phyloP scores from a whole-genome alignment of 2,797 vertebrate genomes.

The Percopsis omiscomaycus region DNA sequence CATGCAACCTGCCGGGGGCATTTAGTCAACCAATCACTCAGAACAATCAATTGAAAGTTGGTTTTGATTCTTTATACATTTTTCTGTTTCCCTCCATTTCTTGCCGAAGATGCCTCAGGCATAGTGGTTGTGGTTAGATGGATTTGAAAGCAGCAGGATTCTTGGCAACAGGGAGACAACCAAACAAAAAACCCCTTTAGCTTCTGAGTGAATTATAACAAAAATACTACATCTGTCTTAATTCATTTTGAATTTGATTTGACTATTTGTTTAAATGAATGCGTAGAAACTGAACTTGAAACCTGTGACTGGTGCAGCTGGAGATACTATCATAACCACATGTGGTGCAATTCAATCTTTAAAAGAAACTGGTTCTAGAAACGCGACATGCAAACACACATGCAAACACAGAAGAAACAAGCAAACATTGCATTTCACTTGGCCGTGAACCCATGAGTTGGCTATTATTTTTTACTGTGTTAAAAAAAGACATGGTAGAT shows the following conservation, averaged over 20 bases:
- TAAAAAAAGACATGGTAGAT: not conserved
- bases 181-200: slow-evolving; percentile 14
- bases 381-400: not conserved
- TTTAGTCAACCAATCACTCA: no score
- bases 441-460: not conserved
- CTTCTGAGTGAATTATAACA: not conserved
- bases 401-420: not conserved
- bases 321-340: slow-evolving; percentile 40
- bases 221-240: no score
- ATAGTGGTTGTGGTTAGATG: not conserved
- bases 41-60: no score
- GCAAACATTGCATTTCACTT: no score
- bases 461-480: not conserved
- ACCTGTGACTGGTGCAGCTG: slow-evolving; percentile 23
- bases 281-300: slow-evolving; percentile 13
- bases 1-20: no score
- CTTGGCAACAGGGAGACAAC: slow-evolving; percentile 22
- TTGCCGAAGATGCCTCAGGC: not conserved
- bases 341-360: slow-evolving; percentile 19
- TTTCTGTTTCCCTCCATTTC: slow-evolving; percentile 4
- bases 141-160: slow-evolving; percentile 36
- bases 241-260: slow-evolving; percentile 19
- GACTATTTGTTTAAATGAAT: slow-evolving; percentile 47
- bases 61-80: slow-evolving; percentile 1
- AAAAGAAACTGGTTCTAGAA: not conserved